These are phyloP conservation scores for Danio tinwini DNA, from an alignment of 2,797 vertebrate genomes.

Conservation along the genomic window DNA sequence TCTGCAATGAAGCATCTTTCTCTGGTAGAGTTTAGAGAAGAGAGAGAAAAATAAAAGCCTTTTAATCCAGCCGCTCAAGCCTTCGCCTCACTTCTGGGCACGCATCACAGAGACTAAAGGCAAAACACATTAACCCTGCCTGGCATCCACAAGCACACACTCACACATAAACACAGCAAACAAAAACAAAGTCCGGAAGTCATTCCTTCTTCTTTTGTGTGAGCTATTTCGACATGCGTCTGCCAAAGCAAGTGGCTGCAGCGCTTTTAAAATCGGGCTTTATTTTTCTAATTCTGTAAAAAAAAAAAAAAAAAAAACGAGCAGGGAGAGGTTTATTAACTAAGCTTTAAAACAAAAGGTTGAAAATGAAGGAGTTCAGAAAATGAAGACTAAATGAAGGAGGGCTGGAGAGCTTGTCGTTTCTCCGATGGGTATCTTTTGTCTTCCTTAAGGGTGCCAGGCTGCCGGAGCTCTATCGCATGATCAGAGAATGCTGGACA, in stretches of 20 bases:
- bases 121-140: slow-evolving; percentile 69
- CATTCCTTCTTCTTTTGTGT: slow-evolving; percentile 6
- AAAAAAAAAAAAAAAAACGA: slow-evolving; percentile 23
- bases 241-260: slow-evolving; percentile 5
- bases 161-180: slow-evolving; percentile 9
- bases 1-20: slow-evolving; percentile 67
- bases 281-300: slow-evolving; percentile 40
- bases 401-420: slow-evolving; percentile 41
- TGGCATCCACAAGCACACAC: slow-evolving; percentile 55
- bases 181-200: slow-evolving; percentile 2
- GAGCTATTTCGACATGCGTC: slow-evolving; percentile 3
- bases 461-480: slow-evolving; percentile 65
- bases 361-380: too few relatives aligned
- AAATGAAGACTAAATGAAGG: slow-evolving; percentile 55
- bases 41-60: slow-evolving; percentile 57
- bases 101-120: slow-evolving; percentile 58
- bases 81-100: slow-evolving; percentile 61
- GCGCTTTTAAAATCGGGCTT: slow-evolving; percentile 1
- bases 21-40: slow-evolving; percentile 25
- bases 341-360: slow-evolving; percentile 65
- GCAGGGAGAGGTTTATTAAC: slow-evolving; percentile 55
- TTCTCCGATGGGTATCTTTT: slow-evolving; percentile 71
- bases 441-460: slow-evolving; percentile 67
- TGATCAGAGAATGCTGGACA: slow-evolving; percentile 69
- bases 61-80: slow-evolving; percentile 72